Conservation (phyloP, 2,113 vertebrate genomes). For the Spilogale gracilis region DNA sequence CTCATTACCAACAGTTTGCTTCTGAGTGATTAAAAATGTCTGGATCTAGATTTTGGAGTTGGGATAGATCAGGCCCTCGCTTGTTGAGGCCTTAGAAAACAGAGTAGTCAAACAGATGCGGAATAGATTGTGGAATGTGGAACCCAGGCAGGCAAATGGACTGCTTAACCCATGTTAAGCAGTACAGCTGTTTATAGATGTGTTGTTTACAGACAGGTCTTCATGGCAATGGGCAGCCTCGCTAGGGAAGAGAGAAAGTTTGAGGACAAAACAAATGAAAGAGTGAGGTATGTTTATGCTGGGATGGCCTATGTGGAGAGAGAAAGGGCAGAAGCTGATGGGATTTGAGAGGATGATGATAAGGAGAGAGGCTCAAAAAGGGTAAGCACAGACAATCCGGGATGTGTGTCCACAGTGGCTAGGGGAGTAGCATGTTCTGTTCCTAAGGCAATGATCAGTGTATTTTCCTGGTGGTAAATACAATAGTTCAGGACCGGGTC, state of each 20-base stretch:
- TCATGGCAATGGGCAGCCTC: neutral
- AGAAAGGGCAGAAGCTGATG: neutral
- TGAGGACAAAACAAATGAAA: neutral
- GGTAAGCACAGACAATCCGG: neutral
- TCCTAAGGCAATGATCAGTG: neutral
- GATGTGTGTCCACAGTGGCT: accelerated
- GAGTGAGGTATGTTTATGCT: neutral
- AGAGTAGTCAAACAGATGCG: neutral
- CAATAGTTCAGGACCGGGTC: neutral
- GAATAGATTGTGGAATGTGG: neutral
- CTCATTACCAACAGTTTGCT: neutral
- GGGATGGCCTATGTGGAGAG: neutral
- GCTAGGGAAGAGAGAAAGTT: neutral
- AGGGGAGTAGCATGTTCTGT: neutral
- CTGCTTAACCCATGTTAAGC: neutral
- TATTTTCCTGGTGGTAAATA: neutral
- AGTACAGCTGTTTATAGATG: neutral
- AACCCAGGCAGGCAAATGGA: neutral
- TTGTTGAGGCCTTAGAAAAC: neutral
- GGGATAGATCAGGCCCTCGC: neutral
- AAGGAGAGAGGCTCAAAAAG: neutral
- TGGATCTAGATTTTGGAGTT: neutral
- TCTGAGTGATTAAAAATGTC: neutral
- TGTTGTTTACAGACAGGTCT: neutral
- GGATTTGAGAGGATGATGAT: neutral